These are phyloP conservation scores for Cheilinus undulatus DNA, from an alignment of 2,113 vertebrate genomes.

Conservation along the genomic window DNA sequence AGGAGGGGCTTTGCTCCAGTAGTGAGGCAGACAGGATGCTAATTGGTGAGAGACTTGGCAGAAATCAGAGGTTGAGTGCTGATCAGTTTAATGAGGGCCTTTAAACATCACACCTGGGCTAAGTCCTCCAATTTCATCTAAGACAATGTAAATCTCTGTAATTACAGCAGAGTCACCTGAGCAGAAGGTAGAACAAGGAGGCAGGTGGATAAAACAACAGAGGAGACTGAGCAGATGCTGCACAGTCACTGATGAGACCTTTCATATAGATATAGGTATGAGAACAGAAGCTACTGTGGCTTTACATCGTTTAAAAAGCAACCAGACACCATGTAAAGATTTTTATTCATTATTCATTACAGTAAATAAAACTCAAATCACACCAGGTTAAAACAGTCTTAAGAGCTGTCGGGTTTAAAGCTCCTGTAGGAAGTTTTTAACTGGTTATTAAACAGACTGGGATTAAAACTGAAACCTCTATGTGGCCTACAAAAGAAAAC, in stretches of 20 bases:
- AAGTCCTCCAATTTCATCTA: constrained; percentile 82
- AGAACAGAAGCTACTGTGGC: constrained; percentile 6
- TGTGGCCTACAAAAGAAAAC: too few relatives aligned
- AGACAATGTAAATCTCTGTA: constrained; percentile 82
- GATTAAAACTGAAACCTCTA: too few relatives aligned
- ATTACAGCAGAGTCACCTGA: constrained; percentile 77
- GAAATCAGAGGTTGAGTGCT: constrained; percentile 66
- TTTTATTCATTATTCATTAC: constrained; percentile 42
- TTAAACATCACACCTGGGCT: constrained; percentile 78
- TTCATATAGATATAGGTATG: constrained; percentile 30
- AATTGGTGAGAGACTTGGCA: constrained; percentile 72
- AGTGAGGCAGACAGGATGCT: constrained; percentile 41
- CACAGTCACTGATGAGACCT: constrained; percentile 33
- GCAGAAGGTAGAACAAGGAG: constrained; percentile 68
- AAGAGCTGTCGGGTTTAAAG: background rate
- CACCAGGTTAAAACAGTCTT: constrained; percentile 49
- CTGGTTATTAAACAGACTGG: too few relatives aligned
- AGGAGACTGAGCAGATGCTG: constrained; percentile 56
- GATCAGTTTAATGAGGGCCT: constrained; percentile 75
- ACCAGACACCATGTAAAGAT: constrained; percentile 27
- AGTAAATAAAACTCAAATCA: constrained; percentile 42
- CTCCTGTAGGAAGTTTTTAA: too few relatives aligned
- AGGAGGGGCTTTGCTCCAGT: background rate
- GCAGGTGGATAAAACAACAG: constrained; percentile 77
- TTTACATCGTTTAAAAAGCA: constrained; percentile 2